Percentiles rank a stretch among this genome's conserved stretches.
Conservation (phyloP, 2,888 invertebrate genomes). For the Melanophora roralis region DNA sequence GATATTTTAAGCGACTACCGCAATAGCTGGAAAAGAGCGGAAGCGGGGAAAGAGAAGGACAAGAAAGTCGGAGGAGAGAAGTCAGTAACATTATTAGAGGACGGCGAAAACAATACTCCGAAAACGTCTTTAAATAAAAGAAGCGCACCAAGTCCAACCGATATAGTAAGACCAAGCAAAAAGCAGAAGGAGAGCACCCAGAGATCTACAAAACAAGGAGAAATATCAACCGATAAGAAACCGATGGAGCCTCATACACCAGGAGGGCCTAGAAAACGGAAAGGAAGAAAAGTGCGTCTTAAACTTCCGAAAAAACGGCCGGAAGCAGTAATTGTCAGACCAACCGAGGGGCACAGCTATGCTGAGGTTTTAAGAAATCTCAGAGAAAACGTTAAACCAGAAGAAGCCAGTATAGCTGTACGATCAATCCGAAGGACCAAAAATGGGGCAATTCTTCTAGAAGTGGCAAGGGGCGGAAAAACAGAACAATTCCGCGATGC, state of each 20-base stretch:
- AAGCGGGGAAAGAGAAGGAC: neutral
- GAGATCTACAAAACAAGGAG: neutral
- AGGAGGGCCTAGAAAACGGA: neutral
- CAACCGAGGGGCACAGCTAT: neutral
- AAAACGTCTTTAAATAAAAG: neutral
- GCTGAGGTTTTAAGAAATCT: neutral
- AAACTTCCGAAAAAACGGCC: neutral
- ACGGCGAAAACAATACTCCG: no score
- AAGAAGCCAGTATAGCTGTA: neutral
- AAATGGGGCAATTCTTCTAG: neutral
- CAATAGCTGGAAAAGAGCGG: conserved; percentile 10
- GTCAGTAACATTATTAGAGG: neutral
- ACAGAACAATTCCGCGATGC: neutral
- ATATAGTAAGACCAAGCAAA: neutral
- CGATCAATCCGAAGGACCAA: conserved; percentile 5
- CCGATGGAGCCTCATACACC: neutral
- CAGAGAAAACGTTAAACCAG: conserved; percentile 1
- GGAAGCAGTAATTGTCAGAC: neutral
- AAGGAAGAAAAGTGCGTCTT: neutral
- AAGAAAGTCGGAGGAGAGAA: neutral
- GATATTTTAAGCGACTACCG: conserved; percentile 4
- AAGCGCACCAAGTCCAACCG: conserved; percentile 1
- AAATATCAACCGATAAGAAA: neutral
- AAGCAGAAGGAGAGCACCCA: neutral
- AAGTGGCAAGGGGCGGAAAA: neutral